Conservation (phyloP, 2,888 invertebrate genomes). For the Drosophila meridionalis region DNA sequence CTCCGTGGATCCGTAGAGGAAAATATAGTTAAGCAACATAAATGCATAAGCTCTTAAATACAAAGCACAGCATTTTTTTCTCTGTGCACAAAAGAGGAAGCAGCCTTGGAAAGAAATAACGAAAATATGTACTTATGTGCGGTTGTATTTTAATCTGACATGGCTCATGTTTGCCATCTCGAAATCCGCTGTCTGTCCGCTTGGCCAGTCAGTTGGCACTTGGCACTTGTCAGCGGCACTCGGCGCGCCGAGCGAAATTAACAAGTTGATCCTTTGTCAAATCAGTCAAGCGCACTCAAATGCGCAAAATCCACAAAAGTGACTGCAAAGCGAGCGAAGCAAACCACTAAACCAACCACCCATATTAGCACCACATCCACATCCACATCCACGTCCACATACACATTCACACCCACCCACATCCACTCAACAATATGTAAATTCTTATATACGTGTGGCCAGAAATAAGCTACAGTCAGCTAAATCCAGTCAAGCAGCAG, state of each 20-base stretch:
- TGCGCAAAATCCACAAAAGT: constrained; percentile 58
- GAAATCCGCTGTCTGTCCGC: constrained; percentile 49
- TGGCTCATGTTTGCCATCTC: constrained; percentile 41
- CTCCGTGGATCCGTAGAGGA: too few relatives aligned
- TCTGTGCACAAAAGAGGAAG: neutral
- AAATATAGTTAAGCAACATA: neutral
- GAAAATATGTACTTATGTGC: constrained; percentile 6
- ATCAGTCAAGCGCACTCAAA: constrained; percentile 75
- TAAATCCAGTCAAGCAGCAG: constrained; percentile 1
- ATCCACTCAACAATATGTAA: constrained; percentile 46
- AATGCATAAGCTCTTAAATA: neutral
- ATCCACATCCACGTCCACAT: neutral
- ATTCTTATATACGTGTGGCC: constrained; percentile 46
- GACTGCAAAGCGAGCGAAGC: constrained; percentile 41
- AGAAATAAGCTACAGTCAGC: constrained; percentile 45
- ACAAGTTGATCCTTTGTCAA: constrained; percentile 83
- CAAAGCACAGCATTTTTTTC: neutral
- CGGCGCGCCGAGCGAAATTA: constrained; percentile 64
- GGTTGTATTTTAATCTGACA: constrained; percentile 26
- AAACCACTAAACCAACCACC: constrained; percentile 30
- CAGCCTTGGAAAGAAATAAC: neutral
- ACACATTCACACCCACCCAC: neutral
- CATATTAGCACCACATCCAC: constrained; percentile 18
- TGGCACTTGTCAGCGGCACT: constrained; percentile 59
- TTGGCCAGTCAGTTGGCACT: constrained; percentile 21